Base-by-base conservation (phyloP, 53 echinoderm and acorn worm genomes). In the Luidia sarsii region DNA sequence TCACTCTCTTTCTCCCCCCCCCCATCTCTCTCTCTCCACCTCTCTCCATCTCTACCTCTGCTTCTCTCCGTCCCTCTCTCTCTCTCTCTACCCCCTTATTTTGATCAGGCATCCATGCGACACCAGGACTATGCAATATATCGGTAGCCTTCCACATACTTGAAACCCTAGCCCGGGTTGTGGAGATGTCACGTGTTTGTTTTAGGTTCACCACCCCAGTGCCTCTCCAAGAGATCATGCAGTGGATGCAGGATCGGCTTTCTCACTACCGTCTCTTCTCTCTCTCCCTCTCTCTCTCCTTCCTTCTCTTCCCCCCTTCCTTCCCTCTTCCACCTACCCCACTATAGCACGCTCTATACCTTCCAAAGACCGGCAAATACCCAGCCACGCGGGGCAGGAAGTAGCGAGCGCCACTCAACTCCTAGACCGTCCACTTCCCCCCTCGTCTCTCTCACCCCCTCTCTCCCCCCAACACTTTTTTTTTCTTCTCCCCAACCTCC, bases 201-300 rank as follows among this genome's bases (percentile, higher is more conserved):
- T 72, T 72, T 72, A 56, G 56, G 72, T 54, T 72, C 72, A 57
- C 72, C 72, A 72, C 72, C 72, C 72, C 55, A 72, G 55, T 72
- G 55, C 72, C 72, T 72, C 37, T 32, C 55, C 39, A 72, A 72
- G 72, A 72, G 72, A 72, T 72, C 72, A 55, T 72, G 72, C 54
- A 72, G 55, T 72, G 55, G 72, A 72, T 56, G 36, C 10, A 7
- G 72, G 72, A 55, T 72, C 72, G 57, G 39, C 38, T 72, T 72
- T 72, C 56, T 56, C 72, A 35, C 20, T 27, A 22, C 72, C 37
- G 38, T 55, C 54, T 56, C 55, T 55, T 7, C 18, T 39, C 55
- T 36, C 50, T 50, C 54, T 55, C 39, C 54, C 72, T 54, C 54
- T 72, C n/a, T n/a, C n/a, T n/a, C n/a, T n/a, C n/a, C n/a, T n/a